Evolutionary conservation across 2,797 vertebrate genomes (phyloP), one percentile per base, ranked within the genome.

Genomic region (Rhinella marina): DNA sequence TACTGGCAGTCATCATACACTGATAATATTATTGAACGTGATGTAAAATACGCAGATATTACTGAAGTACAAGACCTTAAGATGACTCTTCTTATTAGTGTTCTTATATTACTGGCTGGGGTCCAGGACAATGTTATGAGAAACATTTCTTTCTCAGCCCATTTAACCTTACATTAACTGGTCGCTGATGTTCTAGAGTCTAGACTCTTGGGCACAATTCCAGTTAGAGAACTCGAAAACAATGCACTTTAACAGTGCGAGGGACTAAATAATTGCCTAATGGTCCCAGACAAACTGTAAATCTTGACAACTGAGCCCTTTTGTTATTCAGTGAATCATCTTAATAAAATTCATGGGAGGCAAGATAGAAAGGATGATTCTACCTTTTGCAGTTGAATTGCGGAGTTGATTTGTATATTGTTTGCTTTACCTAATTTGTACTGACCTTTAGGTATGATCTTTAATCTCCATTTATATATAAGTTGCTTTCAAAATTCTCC

Each of bases 91-190:
- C 21, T 76, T 85, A 77, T 85, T 85, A 76, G 77, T 75, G 72
- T 75, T 85, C 62, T 76, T 76, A 75, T 62, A 76, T 62, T 61
- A 12, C 72, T 85, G 83, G 83, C 72, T 3, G 32, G 7, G 14
- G 17, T 76, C 83, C 83, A 85, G 56, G 25, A n/a, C 17, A 6
- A 61, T 62, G 72, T 77, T 85, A 85, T 85, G 83, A 85, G 83
- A 85, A 77, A 85, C 72, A 85, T 76, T 75, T 76, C 72, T 76
- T 85, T 85, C 83, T 85, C 83, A 85, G 83, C 83, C 83, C 83
- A 76, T 85, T 62, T 85, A 85, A 85, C 83, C 83, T 85, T 57
- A 76, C 83, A 77, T 85, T 85, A 85, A 85, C 70, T 29, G 72
- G 72, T 75, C 72, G 75, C 72, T 75, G 57, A 85, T 77, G 83